Base-by-base conservation (phyloP, 2,797 vertebrate species). In the Coregonus suidteri region DNA sequence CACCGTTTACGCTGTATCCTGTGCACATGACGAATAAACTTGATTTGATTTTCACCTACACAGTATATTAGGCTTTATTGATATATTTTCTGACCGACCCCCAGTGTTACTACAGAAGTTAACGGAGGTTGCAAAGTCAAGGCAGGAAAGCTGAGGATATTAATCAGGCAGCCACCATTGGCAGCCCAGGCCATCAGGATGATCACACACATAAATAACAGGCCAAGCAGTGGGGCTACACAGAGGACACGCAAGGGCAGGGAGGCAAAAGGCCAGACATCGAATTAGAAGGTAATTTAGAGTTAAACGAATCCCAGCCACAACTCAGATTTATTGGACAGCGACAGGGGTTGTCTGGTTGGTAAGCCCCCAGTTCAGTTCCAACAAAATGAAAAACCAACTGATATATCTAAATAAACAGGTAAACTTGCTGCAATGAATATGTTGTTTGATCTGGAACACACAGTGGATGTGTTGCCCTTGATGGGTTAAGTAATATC, bases 191-290 rank as follows among this genome's bases (percentile, higher is more conserved):
- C 84, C 87, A 88, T 77, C 81, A 66, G 77, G 78, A 85, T 85
- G 85, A 89, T 88, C 86, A 80, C 81, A 62, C 81, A 85, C 87
- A 90, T 92, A 91, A 93, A 93, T 89, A 91, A 91, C 77, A 11
- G 77, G 56, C 77, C 87, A 78, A 80, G 74, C 37, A 79, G 71
- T 75, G 35, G 77, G 75, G 78, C 81, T 41, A 51, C 59, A 71
- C 79, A 89, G 84, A 91, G 91, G 89, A 92, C 89, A 73, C 9
- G 73, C 84, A 91, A 92, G 90, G 91, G 86, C 85, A 87, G 56
- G 31, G 16, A 85, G 83, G 82, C 86, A 88, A 91, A 81, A 82
- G 80, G 88, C 82, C 86, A 87, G 86, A 81, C 88, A 73, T 73
- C 80, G 85, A 87, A 89, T 90, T 83, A 91, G 80, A 91, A 67